Percentiles rank a stretch among this genome's conserved stretches.
Conservation (phyloP, 23 tunicate genomes). For the Halocynthia aurantium region DNA sequence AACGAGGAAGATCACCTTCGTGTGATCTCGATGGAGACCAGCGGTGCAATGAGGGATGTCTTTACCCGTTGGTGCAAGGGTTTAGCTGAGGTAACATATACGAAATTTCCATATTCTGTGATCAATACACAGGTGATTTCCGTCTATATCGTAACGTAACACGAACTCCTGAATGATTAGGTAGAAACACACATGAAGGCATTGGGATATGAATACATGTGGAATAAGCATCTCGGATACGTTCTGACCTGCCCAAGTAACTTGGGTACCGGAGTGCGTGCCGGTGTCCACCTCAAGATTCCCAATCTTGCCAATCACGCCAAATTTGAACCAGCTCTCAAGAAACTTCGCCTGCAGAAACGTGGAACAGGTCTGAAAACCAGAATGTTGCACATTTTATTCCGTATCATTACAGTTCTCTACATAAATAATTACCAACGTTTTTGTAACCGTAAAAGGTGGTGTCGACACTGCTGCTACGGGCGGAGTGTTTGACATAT, state of each 20-base stretch:
- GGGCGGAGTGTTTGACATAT: conserved; percentile 52
- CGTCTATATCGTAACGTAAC: background rate
- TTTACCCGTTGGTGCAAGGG: conserved; percentile 55
- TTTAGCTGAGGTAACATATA: conserved; percentile 4
- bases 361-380: conserved; percentile 85
- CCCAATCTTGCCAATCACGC: conserved; percentile 52
- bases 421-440: background rate
- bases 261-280: conserved; percentile 96
- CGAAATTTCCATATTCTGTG: background rate
- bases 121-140: background rate
- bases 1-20: conserved; percentile 70
- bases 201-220: conserved; percentile 83
- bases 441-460: conserved; percentile 13
- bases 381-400: no score
- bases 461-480: conserved; percentile 62
- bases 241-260: conserved; percentile 98
- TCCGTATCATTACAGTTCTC: background rate
- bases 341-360: conserved; percentile 90
- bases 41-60: conserved; percentile 50
- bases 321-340: conserved; percentile 70
- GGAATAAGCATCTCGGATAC: conserved; percentile 93
- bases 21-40: conserved; percentile 39
- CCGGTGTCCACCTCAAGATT: conserved; percentile 95
- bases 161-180: conserved; percentile 1
- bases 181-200: conserved; percentile 86